Percentiles rank a stretch among this genome's conserved stretches.
Conservation (phyloP, 2,888 invertebrate genomes). For the Bimastos eiseni region DNA sequence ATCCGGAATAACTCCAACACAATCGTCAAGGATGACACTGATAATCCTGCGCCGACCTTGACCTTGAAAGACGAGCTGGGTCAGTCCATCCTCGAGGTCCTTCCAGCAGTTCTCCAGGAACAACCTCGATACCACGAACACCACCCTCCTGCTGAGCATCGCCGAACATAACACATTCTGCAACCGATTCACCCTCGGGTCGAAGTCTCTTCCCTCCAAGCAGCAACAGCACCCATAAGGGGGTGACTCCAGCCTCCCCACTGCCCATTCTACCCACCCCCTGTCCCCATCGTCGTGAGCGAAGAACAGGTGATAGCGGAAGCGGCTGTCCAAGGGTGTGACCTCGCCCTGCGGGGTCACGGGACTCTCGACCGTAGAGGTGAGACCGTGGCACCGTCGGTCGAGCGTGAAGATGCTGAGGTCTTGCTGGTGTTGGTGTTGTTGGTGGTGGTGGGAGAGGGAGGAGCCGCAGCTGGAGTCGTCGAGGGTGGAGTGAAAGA, state of each 20-base stretch:
- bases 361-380: background rate
- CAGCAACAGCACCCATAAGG: conserved; percentile 51
- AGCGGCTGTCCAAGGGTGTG: conserved; percentile 48
- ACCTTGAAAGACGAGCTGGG: conserved; percentile 51
- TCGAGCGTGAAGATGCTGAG: conserved; percentile 13
- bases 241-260: conserved; percentile 47
- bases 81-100: conserved; percentile 50
- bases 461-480: background rate
- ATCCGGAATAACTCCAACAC: conserved; percentile 50
- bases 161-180: conserved; percentile 53
- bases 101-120: conserved; percentile 51
- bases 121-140: conserved; percentile 49
- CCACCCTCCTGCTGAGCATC: conserved; percentile 54
- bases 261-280: conserved; percentile 49
- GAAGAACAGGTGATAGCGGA: conserved; percentile 53
- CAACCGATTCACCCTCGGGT: conserved; percentile 37
- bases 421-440: background rate
- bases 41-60: conserved; percentile 52
- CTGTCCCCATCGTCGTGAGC: conserved; percentile 50
- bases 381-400: background rate
- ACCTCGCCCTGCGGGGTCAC: conserved; percentile 19
- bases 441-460: background rate
- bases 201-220: conserved; percentile 45
- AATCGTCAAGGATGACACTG: conserved; percentile 50
- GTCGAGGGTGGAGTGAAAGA: background rate